Conservation (phyloP, 2,888 invertebrate genomes). For the Hypena proboscidalis region DNA sequence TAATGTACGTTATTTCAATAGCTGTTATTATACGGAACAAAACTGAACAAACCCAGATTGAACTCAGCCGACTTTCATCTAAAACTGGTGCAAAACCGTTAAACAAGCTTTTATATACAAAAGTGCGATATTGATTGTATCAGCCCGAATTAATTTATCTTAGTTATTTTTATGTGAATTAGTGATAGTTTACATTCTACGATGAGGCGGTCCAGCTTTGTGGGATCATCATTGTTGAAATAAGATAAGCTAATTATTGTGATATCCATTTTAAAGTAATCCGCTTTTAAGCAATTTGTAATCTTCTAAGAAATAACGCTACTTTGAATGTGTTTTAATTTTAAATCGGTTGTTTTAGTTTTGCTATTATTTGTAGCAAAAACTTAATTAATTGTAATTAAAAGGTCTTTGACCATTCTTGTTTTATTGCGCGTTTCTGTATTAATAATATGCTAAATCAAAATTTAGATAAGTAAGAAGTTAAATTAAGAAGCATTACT, state of each 20-base stretch:
- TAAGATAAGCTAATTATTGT: slow-evolving; percentile 11
- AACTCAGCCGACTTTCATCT: slow-evolving; percentile 1
- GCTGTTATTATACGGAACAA: background rate
- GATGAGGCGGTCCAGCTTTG: slow-evolving; percentile 6
- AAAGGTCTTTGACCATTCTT: too few relatives aligned
- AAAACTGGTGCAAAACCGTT: slow-evolving; percentile 24
- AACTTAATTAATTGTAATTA: too few relatives aligned
- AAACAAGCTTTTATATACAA: slow-evolving; percentile 27
- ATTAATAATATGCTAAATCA: too few relatives aligned
- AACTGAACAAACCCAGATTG: background rate
- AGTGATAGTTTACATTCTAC: slow-evolving; percentile 36
- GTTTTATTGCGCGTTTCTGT: too few relatives aligned
- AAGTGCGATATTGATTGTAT: slow-evolving; percentile 30
- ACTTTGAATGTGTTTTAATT: too few relatives aligned
- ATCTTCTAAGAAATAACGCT: too few relatives aligned
- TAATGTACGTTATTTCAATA: background rate
- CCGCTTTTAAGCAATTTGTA: too few relatives aligned
- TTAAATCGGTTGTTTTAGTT: too few relatives aligned
- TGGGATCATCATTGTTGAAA: slow-evolving; percentile 17
- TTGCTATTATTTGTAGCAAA: too few relatives aligned
- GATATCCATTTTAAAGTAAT: too few relatives aligned
- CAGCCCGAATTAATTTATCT: slow-evolving; percentile 25
- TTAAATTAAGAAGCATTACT: too few relatives aligned
- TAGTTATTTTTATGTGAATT: slow-evolving; percentile 36
- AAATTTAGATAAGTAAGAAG: too few relatives aligned